Base-by-base conservation (phyloP, 1,140 invertebrate genomes). In the Hesperophylax magnus region DNA sequence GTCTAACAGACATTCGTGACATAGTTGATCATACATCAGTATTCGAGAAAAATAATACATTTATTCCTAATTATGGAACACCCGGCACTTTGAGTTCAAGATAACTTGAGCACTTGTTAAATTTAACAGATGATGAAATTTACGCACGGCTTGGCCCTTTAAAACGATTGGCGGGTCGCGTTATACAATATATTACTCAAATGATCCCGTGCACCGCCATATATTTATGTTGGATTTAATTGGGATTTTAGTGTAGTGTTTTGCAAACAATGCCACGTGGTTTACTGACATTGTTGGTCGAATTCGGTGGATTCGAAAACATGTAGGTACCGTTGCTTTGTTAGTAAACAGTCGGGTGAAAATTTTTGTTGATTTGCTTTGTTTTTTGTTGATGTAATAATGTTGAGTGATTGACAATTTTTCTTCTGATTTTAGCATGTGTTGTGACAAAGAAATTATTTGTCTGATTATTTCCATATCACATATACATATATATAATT, bases 231-330 rank as follows among this genome's bases (percentile, higher is more conserved):
- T 58, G 24, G 31, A 24, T 60, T 22, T 81, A 83, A 83, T 83
- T 81, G 79, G 79, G 54, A 80, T 80, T 65, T 53, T 81, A 76
- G 67, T 78, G 79, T 76, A 81, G 77, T 83, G 82, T 83, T 83
- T 67, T 76, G 79, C 77, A 83, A 83, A 83, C 82, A 83, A 80
- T 72, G 60, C 53, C 81, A 78, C 61, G 60, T 67, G 60, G 76
- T 75, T 75, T 20, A 61, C 1, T 61, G 58, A 15, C 31, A 67
- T 39, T 67, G 63, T 22, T 34, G 63, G 31, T 3, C 39, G n/a
- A 20, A 22, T 22, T 24, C 58, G 24, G 15, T 61, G 6, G 2
- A 18, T 61, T 61, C 9, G 11, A 61, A 61, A 61, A 47, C 39
- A 47, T 9, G 39, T 47, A 14, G 39, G 39, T 61, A 61, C 3